These are phyloP conservation scores for Toxonevra muliebris DNA, from an alignment of 2,888 invertebrate species.

Conservation along the genomic window DNA sequence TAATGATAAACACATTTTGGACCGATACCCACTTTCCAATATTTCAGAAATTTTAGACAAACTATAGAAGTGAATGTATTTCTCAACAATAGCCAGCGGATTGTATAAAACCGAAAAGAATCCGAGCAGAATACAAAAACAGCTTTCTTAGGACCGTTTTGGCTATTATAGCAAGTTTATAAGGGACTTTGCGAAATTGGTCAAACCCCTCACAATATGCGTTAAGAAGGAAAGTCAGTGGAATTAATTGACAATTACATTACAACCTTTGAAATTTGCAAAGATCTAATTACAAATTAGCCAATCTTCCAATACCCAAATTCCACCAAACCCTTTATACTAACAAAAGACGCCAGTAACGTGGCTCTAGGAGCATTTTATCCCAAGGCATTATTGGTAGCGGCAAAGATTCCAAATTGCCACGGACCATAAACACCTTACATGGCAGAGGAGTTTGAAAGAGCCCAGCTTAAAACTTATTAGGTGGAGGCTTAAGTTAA, in stretches of 20 bases:
- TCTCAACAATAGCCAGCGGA: slow-evolving; percentile 1
- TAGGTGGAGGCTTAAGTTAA: too few relatives aligned
- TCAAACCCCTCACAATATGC: background rate
- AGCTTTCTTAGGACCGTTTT: background rate
- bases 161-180: background rate
- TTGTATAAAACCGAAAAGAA: background rate
- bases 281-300: background rate
- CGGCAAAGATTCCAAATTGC: slow-evolving; percentile 51
- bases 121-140: too few relatives aligned
- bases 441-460: slow-evolving; percentile 57
- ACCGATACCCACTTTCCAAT: background rate
- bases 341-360: background rate
- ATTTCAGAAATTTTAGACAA: background rate
- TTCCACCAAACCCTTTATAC: background rate
- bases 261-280: background rate
- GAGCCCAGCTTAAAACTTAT: slow-evolving; percentile 55
- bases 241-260: background rate
- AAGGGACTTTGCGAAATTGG: background rate
- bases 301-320: background rate
- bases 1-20: background rate
- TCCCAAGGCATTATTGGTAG: background rate
- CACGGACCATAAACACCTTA: slow-evolving; percentile 60
- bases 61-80: background rate
- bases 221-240: background rate
- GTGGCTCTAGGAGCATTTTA: background rate